These are phyloP conservation scores for Champsocephalus esox DNA, from an alignment of 2,797 vertebrate species.

Conservation along the genomic window DNA sequence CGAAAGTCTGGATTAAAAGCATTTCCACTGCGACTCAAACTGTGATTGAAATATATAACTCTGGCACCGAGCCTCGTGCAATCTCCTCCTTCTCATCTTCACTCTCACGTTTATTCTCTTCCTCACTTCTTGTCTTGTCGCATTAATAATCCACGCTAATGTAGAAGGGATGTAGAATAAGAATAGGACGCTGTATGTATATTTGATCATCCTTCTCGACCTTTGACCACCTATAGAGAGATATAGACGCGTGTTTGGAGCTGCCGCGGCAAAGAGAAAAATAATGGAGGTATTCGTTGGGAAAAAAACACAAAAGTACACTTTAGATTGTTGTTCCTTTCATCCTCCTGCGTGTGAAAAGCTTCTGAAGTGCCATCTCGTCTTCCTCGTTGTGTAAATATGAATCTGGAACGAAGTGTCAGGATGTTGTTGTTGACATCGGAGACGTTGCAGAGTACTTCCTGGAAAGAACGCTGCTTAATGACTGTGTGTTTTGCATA, in stretches of 20 bases:
- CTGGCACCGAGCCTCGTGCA: conserved; percentile 45
- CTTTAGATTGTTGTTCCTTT: conserved; percentile 53
- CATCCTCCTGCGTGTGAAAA: conserved; percentile 55
- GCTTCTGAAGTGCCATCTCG: conserved; percentile 51
- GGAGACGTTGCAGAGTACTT: conserved; percentile 52
- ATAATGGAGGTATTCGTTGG: conserved; percentile 31
- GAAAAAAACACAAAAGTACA: conserved; percentile 45
- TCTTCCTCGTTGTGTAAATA: conserved; percentile 49
- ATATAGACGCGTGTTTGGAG: conserved; percentile 13
- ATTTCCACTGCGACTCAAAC: conserved; percentile 65
- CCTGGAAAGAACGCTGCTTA: conserved; percentile 47
- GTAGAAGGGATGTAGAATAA: conserved; percentile 35
- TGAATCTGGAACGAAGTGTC: conserved; percentile 67
- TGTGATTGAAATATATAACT: conserved; percentile 76
- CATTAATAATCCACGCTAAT: conserved; percentile 69
- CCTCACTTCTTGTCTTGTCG: conserved; percentile 2
- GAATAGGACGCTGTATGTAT: conserved; percentile 52
- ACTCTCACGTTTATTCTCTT: conserved; percentile 31
- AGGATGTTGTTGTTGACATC: conserved; percentile 65
- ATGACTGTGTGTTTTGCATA: conserved; percentile 61
- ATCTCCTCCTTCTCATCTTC: conserved; percentile 30
- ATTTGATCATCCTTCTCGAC: conserved; percentile 60
- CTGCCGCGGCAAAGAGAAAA: conserved; percentile 27
- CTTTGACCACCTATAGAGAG: conserved; percentile 45
- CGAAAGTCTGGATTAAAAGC: conserved; percentile 74